Evolutionary conservation across 37 sponge, comb jelly and placozoan genomes (phyloP), one percentile per base, ranked within the genome.

Genomic region (Aphrocallistes beatrix): DNA sequence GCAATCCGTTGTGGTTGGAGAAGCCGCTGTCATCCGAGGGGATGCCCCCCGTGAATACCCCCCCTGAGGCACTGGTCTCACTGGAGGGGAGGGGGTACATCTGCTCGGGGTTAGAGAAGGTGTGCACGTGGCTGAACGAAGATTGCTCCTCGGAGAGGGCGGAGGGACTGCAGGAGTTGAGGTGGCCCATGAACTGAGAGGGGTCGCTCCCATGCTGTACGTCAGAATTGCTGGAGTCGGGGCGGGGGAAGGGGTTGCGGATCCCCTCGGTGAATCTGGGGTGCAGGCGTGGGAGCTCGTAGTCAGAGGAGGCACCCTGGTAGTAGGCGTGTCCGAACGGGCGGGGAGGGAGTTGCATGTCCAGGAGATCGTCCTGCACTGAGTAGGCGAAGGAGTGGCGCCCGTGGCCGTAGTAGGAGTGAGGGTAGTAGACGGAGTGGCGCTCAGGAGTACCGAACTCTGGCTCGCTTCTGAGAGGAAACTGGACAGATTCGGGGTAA

Each of bases 31-130:
- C 75, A 6, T 1, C 75, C 3, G 75, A 13, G 3, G 75, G 25
- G 49, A 47, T 47, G 34, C 75, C 75, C 17, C 6, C 75, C 3
- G 75, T 3, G 3, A 30, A 6, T 13, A 47, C 17, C 6, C 75
- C 75, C 17, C 6, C 75, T 13, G n/a, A 30, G 3, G 75, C 28
- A 60, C 75, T 60, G 34, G 21, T 13, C 28, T 60, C 75, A 60
- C 34, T 60, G 34, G 75, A 19, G 3, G 17, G 75, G 34, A 30
- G 3, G 3, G 17, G 75, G 75, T 60, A 60, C 28, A 32, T 3
- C 10, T 3, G 75, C 75, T 60, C 75, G 34, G 75, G 75, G 75
- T 60, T 60, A 13, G 75, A 60, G 75, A 60, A 60, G 75, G 75
- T 60, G 75, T 60, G 75, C 32, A 30, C 25, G 34, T 60, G 75